Evolutionary conservation across 1,140 invertebrate species (phyloP).

Genomic region (Papilio aristodemus): DNA sequence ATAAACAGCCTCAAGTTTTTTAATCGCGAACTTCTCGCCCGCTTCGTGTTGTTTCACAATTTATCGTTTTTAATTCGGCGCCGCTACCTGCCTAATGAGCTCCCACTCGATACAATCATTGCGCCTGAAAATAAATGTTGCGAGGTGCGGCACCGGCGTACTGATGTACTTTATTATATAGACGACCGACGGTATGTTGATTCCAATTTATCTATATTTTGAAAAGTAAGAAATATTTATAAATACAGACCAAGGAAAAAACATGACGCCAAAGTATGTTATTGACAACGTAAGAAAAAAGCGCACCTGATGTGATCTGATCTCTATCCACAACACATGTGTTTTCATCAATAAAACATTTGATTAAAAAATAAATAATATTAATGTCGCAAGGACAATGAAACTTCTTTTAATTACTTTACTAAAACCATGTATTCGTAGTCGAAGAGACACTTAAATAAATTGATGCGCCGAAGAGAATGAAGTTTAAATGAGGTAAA

Average conservation of each 20-base stretch:
- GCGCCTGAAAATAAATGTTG: constrained; percentile 52
- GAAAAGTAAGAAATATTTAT: too few relatives aligned
- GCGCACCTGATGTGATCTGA: too few relatives aligned
- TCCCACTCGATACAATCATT: constrained; percentile 45
- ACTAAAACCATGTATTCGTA: background rate
- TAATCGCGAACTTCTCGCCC: constrained; percentile 45
- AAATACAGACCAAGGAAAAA: too few relatives aligned
- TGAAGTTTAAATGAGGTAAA: constrained; percentile 24
- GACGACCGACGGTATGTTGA: background rate
- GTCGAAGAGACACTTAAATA: constrained; percentile 21
- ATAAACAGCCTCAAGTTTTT: constrained; percentile 59
- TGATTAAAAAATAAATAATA: too few relatives aligned
- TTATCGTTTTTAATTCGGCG: constrained; percentile 67
- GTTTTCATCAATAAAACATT: too few relatives aligned
- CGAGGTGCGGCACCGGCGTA: constrained; percentile 38
- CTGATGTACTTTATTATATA: constrained; percentile 28
- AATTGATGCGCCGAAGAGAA: constrained; percentile 24
- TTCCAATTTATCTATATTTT: too few relatives aligned
- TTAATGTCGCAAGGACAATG: too few relatives aligned
- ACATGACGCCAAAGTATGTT: too few relatives aligned
- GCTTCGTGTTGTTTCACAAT: constrained; percentile 38
- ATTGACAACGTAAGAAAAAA: too few relatives aligned
- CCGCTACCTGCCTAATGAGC: constrained; percentile 47
- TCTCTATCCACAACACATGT: too few relatives aligned
- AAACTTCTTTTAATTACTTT: too few relatives aligned